Evolutionary conservation across 1,140 invertebrate genomes (phyloP).

Genomic region (Leptinotarsa defecta): DNA sequence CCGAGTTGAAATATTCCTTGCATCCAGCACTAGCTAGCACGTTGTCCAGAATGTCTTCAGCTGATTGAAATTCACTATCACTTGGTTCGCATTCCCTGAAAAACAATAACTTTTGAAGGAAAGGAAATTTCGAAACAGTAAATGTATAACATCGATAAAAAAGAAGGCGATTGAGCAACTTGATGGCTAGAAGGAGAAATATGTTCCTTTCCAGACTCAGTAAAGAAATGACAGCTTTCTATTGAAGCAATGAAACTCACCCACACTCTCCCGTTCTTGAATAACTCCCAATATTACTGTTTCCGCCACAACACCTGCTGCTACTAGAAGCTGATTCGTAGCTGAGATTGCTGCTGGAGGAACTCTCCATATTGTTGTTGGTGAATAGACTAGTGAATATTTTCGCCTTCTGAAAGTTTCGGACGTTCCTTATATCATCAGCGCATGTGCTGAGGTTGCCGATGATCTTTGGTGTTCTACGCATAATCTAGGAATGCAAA

Average conservation of each 20-base stretch:
- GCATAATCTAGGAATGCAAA: slow-evolving; percentile 56
- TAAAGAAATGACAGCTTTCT: too few species aligned
- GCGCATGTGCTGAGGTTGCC: slow-evolving; percentile 69
- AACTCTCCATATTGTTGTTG: slow-evolving; percentile 38
- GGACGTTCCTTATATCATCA: slow-evolving; percentile 66
- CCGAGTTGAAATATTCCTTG: slow-evolving; percentile 52
- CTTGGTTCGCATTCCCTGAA: slow-evolving; percentile 32
- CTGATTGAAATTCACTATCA: slow-evolving; percentile 55
- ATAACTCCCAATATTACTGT: neutral
- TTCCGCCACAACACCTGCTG: slow-evolving; percentile 38
- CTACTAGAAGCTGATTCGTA: slow-evolving; percentile 60
- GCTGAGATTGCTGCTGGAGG: slow-evolving; percentile 60
- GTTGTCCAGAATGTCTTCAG: slow-evolving; percentile 57
- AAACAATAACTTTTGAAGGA: neutral
- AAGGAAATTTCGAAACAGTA: too few species aligned
- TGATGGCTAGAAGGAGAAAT: too few species aligned
- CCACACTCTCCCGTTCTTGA: slow-evolving; percentile 13
- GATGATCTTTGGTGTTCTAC: slow-evolving; percentile 68
- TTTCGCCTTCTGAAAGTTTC: slow-evolving; percentile 61
- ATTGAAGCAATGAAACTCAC: slow-evolving; percentile 5
- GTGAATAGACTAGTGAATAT: slow-evolving; percentile 41
- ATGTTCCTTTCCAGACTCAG: too few species aligned
- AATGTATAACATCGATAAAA: too few species aligned
- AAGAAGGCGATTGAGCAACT: too few species aligned
- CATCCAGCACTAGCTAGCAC: slow-evolving; percentile 53